phyloP scores from a whole-genome alignment of 1,140 invertebrate species.

The Leptopilina boulardi region DNA sequence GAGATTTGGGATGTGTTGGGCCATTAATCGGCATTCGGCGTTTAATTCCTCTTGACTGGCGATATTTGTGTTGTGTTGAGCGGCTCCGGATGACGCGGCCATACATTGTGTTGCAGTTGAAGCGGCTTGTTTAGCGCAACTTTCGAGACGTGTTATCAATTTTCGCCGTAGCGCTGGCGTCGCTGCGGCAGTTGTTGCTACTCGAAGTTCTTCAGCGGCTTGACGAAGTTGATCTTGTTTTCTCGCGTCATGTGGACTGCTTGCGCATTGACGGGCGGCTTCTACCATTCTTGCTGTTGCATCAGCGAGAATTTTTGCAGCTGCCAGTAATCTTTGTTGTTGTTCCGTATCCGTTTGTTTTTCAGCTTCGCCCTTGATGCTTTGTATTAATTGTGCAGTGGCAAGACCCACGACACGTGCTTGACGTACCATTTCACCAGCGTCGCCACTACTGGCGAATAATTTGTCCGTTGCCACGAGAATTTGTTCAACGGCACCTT shows the following conservation, averaged over 20 bases:
- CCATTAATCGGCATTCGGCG: constrained; percentile 86
- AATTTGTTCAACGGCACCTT: constrained; percentile 92
- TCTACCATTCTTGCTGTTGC: constrained; percentile 97
- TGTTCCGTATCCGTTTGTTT: constrained; percentile 90
- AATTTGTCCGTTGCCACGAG: constrained; percentile 93
- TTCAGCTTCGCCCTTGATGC: constrained; percentile 96
- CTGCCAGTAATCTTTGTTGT: constrained; percentile 92
- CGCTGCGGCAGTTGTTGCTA: constrained; percentile 90
- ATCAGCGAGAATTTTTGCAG: constrained; percentile 95
- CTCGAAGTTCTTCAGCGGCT: constrained; percentile 94
- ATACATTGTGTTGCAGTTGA: constrained; percentile 94
- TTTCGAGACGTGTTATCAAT: constrained; percentile 85
- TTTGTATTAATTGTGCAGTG: constrained; percentile 93
- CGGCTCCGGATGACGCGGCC: constrained; percentile 87
- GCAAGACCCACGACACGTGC: constrained; percentile 94
- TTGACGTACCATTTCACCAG: constrained; percentile 96
- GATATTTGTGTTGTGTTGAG: constrained; percentile 83
- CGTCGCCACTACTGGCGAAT: constrained; percentile 88
- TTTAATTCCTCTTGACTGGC: constrained; percentile 84
- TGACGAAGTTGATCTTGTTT: constrained; percentile 89
- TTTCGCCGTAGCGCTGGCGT: constrained; percentile 87
- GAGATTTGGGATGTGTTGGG: constrained; percentile 87
- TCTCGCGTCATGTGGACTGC: constrained; percentile 87
- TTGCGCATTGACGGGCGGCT: constrained; percentile 94
- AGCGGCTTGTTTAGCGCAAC: constrained; percentile 91